Evolutionary conservation across 2,797 vertebrate species (phyloP).

Genomic region (Sebastes miniatus): DNA sequence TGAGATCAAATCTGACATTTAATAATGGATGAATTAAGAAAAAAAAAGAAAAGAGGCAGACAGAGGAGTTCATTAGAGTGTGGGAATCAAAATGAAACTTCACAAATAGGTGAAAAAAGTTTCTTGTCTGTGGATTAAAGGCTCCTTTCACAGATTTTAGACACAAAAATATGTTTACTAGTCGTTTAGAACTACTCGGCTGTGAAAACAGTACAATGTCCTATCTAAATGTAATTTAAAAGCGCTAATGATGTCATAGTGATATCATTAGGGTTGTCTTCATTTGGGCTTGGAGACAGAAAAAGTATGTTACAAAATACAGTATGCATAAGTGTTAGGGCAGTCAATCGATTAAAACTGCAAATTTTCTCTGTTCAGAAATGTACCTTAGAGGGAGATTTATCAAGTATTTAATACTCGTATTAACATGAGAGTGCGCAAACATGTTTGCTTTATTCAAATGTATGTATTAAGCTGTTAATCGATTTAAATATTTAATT

Average conservation of each 20-base stretch:
- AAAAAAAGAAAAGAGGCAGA: background rate
- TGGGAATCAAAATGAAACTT: background rate
- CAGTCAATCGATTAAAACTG: too few species aligned
- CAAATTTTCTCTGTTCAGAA: too few species aligned
- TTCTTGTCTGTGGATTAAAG: background rate
- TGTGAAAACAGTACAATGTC: background rate
- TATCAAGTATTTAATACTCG: too few species aligned
- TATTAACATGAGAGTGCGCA: too few species aligned
- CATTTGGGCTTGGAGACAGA: background rate
- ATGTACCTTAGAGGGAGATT: too few species aligned
- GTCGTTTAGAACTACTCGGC: background rate
- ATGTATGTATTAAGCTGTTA: too few species aligned
- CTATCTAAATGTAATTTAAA: background rate
- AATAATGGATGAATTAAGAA: conserved; percentile 30
- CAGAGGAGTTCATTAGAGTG: background rate
- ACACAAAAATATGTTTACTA: background rate
- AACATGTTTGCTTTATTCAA: too few species aligned
- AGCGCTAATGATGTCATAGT: background rate
- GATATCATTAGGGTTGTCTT: background rate
- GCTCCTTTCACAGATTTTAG: background rate
- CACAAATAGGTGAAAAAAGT: background rate
- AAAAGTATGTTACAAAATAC: background rate
- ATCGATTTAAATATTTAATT: too few species aligned
- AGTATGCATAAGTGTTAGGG: background rate
- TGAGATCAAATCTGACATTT: conserved; percentile 34